Evolutionary conservation across 2,888 invertebrate genomes (phyloP).

Genomic region (Caenorhabditis afra): DNA sequence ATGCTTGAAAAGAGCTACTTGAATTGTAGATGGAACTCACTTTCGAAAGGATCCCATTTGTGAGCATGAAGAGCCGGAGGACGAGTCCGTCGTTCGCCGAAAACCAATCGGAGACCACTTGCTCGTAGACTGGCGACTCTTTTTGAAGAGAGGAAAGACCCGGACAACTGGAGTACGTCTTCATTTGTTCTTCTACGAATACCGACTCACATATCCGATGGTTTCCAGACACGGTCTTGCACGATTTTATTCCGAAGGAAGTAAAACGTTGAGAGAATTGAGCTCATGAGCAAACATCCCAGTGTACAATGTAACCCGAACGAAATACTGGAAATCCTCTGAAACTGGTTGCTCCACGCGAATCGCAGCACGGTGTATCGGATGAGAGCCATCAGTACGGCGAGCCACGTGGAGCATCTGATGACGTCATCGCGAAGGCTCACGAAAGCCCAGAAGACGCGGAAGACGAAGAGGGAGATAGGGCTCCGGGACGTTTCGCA

Average conservation of each 20-base stretch:
- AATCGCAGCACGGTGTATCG: constrained; percentile 15
- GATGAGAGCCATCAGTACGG: constrained; percentile 26
- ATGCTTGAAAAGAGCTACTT: too few species aligned
- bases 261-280: neutral
- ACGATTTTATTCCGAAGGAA: constrained; percentile 6
- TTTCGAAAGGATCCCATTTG: constrained; percentile 7
- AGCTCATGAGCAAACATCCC: neutral
- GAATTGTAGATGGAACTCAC: too few species aligned
- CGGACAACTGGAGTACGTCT: too few species aligned
- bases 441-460: constrained; percentile 4
- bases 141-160: neutral
- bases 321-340: neutral
- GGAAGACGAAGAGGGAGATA: neutral
- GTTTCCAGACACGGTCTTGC: constrained; percentile 3
- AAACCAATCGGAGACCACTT: neutral
- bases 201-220: constrained; percentile 2
- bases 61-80: neutral
- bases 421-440: constrained; percentile 7
- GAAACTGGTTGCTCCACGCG: too few species aligned
- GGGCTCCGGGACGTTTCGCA: too few species aligned
- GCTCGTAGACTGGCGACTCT: neutral
- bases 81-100: neutral
- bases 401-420: constrained; percentile 23
- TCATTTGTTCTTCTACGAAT: too few species aligned
- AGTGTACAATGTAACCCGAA: neutral